These are phyloP conservation scores for Andrena cerasifolii DNA, from an alignment of 1,140 invertebrate genomes.

Conservation along the genomic window DNA sequence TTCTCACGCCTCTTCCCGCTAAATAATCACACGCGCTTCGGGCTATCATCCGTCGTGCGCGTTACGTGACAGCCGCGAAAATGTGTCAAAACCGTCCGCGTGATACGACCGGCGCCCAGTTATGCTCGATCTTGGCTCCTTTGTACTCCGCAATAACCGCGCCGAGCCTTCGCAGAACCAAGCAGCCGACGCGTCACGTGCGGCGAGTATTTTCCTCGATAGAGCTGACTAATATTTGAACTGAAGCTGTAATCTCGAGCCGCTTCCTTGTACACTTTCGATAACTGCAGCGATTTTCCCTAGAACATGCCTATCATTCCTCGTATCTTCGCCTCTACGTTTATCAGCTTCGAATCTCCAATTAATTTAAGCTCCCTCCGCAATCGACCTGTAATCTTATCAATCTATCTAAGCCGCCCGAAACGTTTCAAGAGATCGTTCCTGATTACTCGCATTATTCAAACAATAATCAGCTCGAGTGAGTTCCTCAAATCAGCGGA, in stretches of 20 bases:
- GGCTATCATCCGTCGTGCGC: conserved; percentile 18
- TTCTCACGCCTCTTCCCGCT: conserved; percentile 22
- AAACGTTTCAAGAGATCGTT: too few relatives aligned
- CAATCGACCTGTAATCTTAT: too few relatives aligned
- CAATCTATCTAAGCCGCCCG: too few relatives aligned
- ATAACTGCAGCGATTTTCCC: not conserved
- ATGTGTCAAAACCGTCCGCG: conserved; percentile 8
- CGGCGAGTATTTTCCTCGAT: not conserved
- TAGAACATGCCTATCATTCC: too few relatives aligned
- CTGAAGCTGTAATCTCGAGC: not conserved
- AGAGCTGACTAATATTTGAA: not conserved
- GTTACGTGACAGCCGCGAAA: conserved; percentile 27
- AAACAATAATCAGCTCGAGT: too few relatives aligned
- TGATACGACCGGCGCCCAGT: not conserved
- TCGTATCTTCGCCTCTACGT: too few relatives aligned
- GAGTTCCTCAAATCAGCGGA: too few relatives aligned
- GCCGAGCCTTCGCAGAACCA: not conserved
- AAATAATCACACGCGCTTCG: conserved; percentile 27
- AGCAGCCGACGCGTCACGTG: conserved; percentile 1
- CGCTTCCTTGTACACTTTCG: not conserved
- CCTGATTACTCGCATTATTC: too few relatives aligned
- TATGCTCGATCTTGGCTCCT: not conserved
- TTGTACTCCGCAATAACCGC: not conserved
- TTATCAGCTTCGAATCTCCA: too few relatives aligned
- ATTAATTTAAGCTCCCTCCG: too few relatives aligned